Evolutionary conservation across 2,797 vertebrate species (phyloP), one percentile per base, ranked within the genome.

Genomic region (Parotocinclus haroldoi): DNA sequence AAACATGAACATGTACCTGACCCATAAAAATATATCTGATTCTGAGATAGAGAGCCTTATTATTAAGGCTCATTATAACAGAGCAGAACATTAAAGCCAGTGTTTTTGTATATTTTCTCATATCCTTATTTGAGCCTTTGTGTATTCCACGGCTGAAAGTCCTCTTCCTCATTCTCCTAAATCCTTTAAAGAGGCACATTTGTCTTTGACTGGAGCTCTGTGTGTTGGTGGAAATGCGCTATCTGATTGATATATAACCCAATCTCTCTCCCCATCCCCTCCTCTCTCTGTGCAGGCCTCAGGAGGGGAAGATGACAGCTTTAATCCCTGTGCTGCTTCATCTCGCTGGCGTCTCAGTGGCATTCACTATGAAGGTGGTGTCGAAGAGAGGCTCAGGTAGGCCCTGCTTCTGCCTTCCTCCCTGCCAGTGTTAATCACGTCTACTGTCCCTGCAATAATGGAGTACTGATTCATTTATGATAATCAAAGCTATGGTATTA

Each of bases 371-470:
- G 81, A 98, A 98, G 85, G 93, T 96, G 84, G 94, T 98, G 84
- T 96, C 96, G 62, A 99, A 98, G 87, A 92, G 96, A 87, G 96
- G 96, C 85, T 98, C 96, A 91, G 96, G 96, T 98, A 94, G 88
- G 91, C 80, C 50, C 68, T 17, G 19, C 64, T 56, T 27, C 27
- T 52, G 6, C 56, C 57, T 50, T 42, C 38, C 62, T 49, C 42
- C 37, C 38, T 39, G 58, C 48, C 40, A 38, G 40, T 12, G 51
- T 50, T 59, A 66, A 57, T 66, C 60, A 71, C 27, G 12, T 60
- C 51, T 57, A 46, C 45, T 48, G 7, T 39, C 48, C 60, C 9
- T 36, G 45, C 48, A 55, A 68, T 58, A 68, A 59, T 50, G 51
- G 49, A 58, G 56, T 40, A 72, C 51, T 50, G 45, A 74, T 68